Percentiles rank a stretch among this genome's conserved stretches.
These are phyloP conservation scores for Scolanthus callimorphus DNA, from an alignment of 92 coral and sea anemone genomes.

Conservation along the genomic window DNA sequence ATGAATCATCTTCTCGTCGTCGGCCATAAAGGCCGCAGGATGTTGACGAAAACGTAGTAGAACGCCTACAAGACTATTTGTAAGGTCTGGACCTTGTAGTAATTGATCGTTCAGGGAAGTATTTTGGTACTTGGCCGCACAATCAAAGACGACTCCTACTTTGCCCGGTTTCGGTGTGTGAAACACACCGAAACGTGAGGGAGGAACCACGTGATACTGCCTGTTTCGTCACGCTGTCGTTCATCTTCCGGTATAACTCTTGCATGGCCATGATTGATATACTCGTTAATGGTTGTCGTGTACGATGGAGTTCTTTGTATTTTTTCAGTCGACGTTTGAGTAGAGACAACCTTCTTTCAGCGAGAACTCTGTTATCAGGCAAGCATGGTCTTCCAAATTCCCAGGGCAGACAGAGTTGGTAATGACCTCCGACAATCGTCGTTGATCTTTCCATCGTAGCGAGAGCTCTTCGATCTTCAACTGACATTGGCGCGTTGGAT, in stretches of 20 bases:
- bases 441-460: neutral
- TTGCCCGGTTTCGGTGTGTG: conserved; percentile 6
- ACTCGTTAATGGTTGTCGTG: neutral
- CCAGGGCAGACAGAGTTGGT: neutral
- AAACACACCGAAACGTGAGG: neutral
- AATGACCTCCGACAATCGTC: neutral
- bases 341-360: neutral
- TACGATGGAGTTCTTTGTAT: neutral
- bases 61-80: conserved; percentile 8
- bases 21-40: conserved; percentile 17
- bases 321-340: neutral
- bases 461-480: neutral
- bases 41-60: conserved; percentile 14
- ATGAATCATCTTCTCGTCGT: conserved; percentile 15
- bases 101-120: conserved; percentile 16
- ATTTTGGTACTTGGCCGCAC: neutral
- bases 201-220: neutral
- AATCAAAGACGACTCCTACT: conserved; percentile 1
- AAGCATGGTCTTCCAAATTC: neutral
- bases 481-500: neutral
- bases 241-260: neutral
- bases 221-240: neutral
- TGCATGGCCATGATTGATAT: neutral
- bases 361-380: neutral
- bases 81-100: conserved; percentile 18